Evolutionary conservation across 2,113 vertebrate species (phyloP).

Genomic region (Lophotis ruficrista): DNA sequence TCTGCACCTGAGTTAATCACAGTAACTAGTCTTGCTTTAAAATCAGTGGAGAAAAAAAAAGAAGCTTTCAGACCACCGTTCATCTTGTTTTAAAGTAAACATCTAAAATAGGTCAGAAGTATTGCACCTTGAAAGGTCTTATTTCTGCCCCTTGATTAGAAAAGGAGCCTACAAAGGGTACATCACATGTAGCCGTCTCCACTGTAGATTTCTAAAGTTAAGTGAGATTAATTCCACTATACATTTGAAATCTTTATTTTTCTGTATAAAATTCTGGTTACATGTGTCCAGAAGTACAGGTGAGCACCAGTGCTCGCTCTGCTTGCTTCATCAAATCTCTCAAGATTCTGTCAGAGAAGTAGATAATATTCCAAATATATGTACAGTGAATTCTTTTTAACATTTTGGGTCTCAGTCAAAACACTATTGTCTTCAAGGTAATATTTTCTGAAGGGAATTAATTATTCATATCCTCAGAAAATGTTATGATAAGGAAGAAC

Average conservation of each 20-base stretch:
- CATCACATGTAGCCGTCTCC: not conserved
- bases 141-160: not conserved
- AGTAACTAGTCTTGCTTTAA: not conserved
- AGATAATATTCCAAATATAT: not conserved
- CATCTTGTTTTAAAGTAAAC: not conserved
- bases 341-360: not conserved
- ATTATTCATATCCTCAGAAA: slow-evolving; percentile 41
- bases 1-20: not conserved
- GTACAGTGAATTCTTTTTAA: not conserved
- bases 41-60: not conserved
- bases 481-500: slow-evolving; percentile 6
- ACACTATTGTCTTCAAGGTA: not conserved
- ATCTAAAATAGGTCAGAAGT: not conserved
- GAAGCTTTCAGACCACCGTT: not conserved
- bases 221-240: not conserved
- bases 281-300: not conserved
- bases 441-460: slow-evolving; percentile 34
- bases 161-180: not conserved
- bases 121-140: not conserved
- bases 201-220: not conserved
- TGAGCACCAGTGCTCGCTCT: not conserved
- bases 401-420: slow-evolving; percentile 5
- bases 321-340: not conserved
- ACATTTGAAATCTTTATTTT: not conserved
- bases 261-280: not conserved